These are phyloP conservation scores for Tyto alba DNA, from an alignment of 2,113 vertebrate species.

Conservation along the genomic window DNA sequence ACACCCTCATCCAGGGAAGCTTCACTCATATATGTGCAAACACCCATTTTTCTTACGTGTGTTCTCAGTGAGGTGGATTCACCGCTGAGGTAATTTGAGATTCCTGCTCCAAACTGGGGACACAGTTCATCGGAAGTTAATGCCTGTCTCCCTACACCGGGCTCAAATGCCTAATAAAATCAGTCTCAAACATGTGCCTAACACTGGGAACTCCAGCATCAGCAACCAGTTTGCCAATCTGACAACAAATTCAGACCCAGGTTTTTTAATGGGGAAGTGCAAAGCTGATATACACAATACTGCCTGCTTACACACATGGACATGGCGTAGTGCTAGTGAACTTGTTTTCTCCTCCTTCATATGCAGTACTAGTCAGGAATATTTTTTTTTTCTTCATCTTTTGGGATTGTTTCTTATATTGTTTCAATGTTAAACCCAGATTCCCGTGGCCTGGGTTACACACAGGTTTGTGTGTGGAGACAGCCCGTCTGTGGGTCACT, in stretches of 20 bases:
- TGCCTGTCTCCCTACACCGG: not conserved
- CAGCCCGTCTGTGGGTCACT: not conserved
- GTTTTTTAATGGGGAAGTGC: not conserved
- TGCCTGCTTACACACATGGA: not conserved
- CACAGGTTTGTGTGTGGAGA: not conserved
- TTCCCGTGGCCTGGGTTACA: not conserved
- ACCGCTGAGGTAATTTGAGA: not conserved
- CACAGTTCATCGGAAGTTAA: not conserved
- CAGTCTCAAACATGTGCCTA: not conserved
- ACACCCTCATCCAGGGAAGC: not conserved
- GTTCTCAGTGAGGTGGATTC: not conserved
- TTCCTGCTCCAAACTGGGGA: not conserved
- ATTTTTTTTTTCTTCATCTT: not conserved
- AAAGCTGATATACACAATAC: not conserved
- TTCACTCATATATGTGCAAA: not conserved
- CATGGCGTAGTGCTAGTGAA: not conserved
- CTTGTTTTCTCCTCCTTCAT: not conserved
- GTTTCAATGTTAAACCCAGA: not conserved
- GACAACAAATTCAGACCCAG: not conserved
- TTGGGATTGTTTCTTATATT: not conserved
- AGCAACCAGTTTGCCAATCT: not conserved
- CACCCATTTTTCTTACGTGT: accelerated
- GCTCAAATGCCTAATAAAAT: not conserved
- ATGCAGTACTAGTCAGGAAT: not conserved
- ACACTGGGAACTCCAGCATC: not conserved